phyloP scores from a whole-genome alignment of 37 sponge, comb jelly and placozoan genomes.

The Haliclona indistincta region DNA sequence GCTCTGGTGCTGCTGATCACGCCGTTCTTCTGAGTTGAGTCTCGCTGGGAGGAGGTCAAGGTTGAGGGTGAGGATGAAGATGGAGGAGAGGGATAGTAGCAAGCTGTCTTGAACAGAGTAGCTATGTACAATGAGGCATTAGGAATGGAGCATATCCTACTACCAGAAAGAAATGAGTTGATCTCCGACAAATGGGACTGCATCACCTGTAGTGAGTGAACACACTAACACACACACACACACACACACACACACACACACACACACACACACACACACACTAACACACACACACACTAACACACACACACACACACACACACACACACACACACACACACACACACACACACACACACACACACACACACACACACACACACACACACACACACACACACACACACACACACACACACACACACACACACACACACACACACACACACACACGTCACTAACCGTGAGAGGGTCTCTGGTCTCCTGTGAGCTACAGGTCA shows the following conservation, averaged over 20 bases:
- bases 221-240: background rate
- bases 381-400: background rate
- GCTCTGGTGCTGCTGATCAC: background rate
- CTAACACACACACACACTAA: background rate
- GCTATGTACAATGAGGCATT: slow-evolving; percentile 38
- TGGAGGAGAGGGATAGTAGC: slow-evolving; percentile 2
- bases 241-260: background rate
- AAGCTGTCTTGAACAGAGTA: slow-evolving; percentile 44
- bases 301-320: background rate
- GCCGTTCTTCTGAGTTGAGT: background rate
- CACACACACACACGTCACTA: slow-evolving; percentile 29
- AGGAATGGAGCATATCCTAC: slow-evolving; percentile 15
- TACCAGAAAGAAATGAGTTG: slow-evolving; percentile 30
- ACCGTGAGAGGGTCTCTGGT: slow-evolving; percentile 26
- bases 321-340: slow-evolving; percentile 3
- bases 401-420: background rate
- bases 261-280: background rate
- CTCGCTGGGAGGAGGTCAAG: background rate
- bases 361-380: too few relatives aligned
- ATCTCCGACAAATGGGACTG: slow-evolving; percentile 49
- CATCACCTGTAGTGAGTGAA: slow-evolving; percentile 24
- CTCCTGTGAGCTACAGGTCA: slow-evolving; percentile 31
- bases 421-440: background rate
- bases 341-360: background rate
- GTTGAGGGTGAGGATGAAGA: background rate